These are phyloP conservation scores for Patella ulyssiponensis DNA, from an alignment of 2,888 invertebrate genomes.

Conservation along the genomic window DNA sequence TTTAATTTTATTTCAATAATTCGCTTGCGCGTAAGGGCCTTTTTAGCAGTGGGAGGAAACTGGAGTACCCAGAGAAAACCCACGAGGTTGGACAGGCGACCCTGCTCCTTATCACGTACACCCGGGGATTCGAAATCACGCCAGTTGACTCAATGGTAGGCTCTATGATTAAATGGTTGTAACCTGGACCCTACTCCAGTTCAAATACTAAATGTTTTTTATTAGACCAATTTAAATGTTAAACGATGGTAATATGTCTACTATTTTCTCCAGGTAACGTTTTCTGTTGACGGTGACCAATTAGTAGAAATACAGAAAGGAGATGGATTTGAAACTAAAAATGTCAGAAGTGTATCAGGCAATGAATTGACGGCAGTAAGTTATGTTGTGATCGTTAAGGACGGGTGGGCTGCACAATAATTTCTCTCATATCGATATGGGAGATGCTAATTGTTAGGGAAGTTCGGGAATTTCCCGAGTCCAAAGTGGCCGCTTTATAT, in stretches of 20 bases:
- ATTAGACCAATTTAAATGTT: not conserved
- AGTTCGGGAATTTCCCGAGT: not conserved
- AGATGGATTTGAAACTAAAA: constrained; percentile 50
- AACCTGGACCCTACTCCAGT: not conserved
- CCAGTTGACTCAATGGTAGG: no score
- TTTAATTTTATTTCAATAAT: no score
- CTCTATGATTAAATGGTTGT: no score
- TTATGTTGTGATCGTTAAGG: not conserved
- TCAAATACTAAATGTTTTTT: not conserved
- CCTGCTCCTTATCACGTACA: no score
- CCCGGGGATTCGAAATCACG: no score
- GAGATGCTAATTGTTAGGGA: not conserved
- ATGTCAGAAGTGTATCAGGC: constrained; percentile 45
- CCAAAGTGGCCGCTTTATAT: not conserved
- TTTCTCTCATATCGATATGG: not conserved
- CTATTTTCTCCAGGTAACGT: constrained; percentile 44
- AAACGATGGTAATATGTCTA: not conserved
- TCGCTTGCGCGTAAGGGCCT: no score
- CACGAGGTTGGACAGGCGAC: no score
- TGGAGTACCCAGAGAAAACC: no score
- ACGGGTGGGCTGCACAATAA: not conserved
- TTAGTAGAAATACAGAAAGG: constrained; percentile 56
- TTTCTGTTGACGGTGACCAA: constrained; percentile 49
- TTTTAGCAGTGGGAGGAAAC: no score
- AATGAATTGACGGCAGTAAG: constrained; percentile 50